Evolutionary conservation across 2,113 vertebrate species (phyloP).

Genomic region (Coptodon rendalli): DNA sequence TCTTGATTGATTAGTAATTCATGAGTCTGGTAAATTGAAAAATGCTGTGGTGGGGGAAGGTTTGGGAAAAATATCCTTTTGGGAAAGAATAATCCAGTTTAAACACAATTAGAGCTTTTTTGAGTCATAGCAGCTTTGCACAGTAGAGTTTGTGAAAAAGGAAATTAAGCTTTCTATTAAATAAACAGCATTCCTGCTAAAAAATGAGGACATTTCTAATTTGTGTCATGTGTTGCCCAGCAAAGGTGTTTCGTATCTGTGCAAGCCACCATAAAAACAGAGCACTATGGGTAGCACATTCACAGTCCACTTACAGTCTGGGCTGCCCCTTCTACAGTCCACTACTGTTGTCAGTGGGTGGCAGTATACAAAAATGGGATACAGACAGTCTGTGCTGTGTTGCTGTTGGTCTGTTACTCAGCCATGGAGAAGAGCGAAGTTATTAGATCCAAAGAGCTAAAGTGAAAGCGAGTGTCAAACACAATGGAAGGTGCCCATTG

Average conservation of each 20-base stretch:
- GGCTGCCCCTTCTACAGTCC: accelerated
- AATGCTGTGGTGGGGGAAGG: background rate
- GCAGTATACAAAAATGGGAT: background rate
- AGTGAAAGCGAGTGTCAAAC: background rate
- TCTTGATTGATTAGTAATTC: background rate
- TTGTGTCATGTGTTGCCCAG: background rate
- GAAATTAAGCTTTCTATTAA: background rate
- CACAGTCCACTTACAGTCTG: background rate
- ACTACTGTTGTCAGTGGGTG: background rate
- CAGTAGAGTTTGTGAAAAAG: background rate
- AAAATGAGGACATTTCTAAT: background rate
- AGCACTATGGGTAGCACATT: background rate
- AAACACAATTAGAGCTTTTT: background rate
- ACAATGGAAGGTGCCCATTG: background rate
- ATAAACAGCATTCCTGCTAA: background rate
- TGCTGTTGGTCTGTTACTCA: background rate
- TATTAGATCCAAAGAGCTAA: background rate
- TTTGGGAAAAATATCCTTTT: background rate
- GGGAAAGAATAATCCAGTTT: background rate
- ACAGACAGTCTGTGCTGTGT: background rate
- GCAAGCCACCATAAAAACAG: background rate
- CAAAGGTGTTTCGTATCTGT: background rate
- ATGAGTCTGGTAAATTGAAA: background rate
- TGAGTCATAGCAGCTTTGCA: background rate
- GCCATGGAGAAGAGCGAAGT: background rate